phyloP scores from a whole-genome alignment of 2,888 invertebrate genomes.

The Odontomyia ornata region DNA sequence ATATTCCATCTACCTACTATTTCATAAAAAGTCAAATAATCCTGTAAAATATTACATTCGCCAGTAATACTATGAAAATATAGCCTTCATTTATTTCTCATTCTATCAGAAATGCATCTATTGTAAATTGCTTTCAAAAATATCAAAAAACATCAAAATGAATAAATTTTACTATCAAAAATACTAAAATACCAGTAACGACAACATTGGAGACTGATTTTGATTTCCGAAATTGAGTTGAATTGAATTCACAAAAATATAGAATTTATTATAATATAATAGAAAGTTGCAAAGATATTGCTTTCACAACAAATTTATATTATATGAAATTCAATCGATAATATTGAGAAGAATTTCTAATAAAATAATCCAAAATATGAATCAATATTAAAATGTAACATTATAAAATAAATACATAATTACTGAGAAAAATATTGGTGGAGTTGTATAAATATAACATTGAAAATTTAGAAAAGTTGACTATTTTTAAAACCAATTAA shows the following conservation, averaged over 20 bases:
- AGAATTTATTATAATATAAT: background rate
- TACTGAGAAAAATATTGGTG: background rate
- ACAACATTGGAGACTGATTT: constrained; percentile 28
- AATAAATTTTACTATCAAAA: no score
- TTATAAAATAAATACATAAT: background rate
- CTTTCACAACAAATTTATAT: background rate
- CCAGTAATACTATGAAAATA: no score
- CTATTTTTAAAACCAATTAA: background rate
- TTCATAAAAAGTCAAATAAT: no score
- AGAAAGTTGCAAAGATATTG: background rate
- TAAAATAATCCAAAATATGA: background rate
- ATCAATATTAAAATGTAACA: background rate
- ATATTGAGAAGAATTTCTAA: background rate
- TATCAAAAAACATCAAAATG: no score
- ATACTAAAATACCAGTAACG: no score
- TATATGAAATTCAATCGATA: background rate
- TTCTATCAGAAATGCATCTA: no score
- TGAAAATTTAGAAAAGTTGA: background rate
- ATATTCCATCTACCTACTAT: no score
- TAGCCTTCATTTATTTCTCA: no score
- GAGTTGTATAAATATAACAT: background rate
- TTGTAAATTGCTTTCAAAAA: no score
- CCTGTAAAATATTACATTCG: no score
- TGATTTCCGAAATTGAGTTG: background rate
- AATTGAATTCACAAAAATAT: background rate